phyloP scores from a whole-genome alignment of 2,888 invertebrate genomes.

The Drosophila mayaguana region DNA sequence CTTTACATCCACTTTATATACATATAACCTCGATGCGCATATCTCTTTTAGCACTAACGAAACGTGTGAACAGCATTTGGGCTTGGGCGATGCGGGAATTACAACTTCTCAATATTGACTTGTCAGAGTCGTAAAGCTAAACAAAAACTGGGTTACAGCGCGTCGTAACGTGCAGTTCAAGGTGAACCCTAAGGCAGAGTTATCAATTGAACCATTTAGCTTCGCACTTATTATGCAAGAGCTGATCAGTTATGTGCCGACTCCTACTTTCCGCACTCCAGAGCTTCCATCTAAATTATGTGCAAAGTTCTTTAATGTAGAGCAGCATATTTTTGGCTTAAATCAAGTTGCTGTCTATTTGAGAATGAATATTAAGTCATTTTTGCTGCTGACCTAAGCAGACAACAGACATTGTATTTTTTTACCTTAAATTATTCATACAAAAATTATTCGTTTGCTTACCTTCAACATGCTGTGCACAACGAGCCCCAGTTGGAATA shows the following conservation, averaged over 20 bases:
- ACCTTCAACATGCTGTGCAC: slow-evolving; percentile 34
- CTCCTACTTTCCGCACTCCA: not conserved
- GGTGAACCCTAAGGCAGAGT: slow-evolving; percentile 31
- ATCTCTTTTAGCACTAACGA: slow-evolving; percentile 31
- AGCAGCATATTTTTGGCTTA: not conserved
- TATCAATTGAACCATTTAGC: slow-evolving; percentile 1
- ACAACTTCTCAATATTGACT: slow-evolving; percentile 58
- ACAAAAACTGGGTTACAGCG: slow-evolving; percentile 53
- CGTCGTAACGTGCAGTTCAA: slow-evolving; percentile 27
- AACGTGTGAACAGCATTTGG: slow-evolving; percentile 64
- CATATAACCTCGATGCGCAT: slow-evolving; percentile 12
- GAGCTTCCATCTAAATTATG: not conserved
- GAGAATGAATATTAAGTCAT: not conserved
- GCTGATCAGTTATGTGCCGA: not conserved
- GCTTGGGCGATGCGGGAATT: slow-evolving; percentile 65
- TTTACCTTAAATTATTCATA: slow-evolving; percentile 21
- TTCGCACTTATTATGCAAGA: slow-evolving; percentile 24
- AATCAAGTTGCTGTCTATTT: not conserved
- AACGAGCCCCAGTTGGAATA: slow-evolving; percentile 20
- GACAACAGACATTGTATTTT: not conserved
- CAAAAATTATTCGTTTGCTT: slow-evolving; percentile 2
- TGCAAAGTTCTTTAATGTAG: not conserved
- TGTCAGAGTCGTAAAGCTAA: slow-evolving; percentile 65
- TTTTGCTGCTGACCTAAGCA: not conserved
- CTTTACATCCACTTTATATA: slow-evolving; percentile 1